Evolutionary conservation across 2,888 invertebrate species (phyloP).

Genomic region (Sinopyrophorus schimmeli): DNA sequence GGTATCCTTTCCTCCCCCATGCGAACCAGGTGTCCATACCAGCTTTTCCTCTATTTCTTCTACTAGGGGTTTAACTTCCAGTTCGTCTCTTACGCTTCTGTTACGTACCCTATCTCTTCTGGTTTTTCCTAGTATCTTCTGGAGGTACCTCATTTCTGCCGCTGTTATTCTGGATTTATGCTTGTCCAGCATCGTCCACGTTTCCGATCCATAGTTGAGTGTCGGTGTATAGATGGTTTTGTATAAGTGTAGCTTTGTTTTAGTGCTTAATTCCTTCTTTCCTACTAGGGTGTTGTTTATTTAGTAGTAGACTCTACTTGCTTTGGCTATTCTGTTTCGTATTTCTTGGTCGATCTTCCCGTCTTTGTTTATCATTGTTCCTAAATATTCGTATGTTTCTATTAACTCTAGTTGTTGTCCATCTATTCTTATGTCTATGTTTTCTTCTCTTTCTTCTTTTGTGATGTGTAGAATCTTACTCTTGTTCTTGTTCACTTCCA

Average conservation of each 20-base stretch:
- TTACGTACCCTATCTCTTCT: background rate
- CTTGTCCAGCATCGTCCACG: conserved; percentile 1
- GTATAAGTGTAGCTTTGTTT: background rate
- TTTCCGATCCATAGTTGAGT: background rate
- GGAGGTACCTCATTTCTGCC: background rate
- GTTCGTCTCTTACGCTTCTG: background rate
- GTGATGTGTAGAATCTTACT: conserved; percentile 8
- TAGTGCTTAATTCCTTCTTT: conserved; percentile 2
- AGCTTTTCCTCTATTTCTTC: background rate
- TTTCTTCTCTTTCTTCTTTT: conserved; percentile 8
- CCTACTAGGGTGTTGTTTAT: background rate
- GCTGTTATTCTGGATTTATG: conserved; percentile 1
- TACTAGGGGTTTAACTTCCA: background rate
- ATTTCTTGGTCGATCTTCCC: conserved; percentile 1
- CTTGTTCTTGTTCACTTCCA: conserved; percentile 11
- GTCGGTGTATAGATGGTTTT: background rate
- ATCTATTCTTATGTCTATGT: background rate
- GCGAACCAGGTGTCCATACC: conserved; percentile 2
- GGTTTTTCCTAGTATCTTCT: background rate
- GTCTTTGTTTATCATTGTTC: background rate
- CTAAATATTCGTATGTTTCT: background rate
- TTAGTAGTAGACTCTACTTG: conserved; percentile 4
- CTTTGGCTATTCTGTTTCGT: conserved; percentile 2
- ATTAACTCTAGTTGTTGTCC: background rate
- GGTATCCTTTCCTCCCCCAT: conserved; percentile 4